Conservation (phyloP, 2,888 invertebrate species). For the Drosophila mayaguana region DNA sequence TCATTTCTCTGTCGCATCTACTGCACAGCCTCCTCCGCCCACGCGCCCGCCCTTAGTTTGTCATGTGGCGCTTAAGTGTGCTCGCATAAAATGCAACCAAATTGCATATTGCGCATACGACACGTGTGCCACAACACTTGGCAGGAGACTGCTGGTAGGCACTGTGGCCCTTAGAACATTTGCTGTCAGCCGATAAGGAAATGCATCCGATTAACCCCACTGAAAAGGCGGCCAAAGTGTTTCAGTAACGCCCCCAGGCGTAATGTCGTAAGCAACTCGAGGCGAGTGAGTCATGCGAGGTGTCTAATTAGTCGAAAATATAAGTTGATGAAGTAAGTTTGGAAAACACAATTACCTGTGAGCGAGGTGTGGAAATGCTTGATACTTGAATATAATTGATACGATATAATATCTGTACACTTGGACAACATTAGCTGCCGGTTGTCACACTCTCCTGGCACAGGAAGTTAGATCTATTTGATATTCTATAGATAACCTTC, state of each 20-base stretch:
- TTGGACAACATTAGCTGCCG: no score
- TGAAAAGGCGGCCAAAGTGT: not conserved
- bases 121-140: constrained; percentile 41
- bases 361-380: no score
- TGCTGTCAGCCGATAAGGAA: not conserved
- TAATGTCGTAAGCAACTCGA: not conserved
- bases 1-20: no score
- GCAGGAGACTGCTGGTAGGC: not conserved
- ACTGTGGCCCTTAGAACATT: not conserved
- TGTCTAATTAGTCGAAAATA: no score
- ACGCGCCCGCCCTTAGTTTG: constrained; percentile 10
- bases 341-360: no score
- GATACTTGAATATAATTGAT: no score
- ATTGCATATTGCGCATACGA: constrained; percentile 66
- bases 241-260: not conserved
- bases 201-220: not conserved
- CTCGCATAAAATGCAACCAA: constrained; percentile 54
- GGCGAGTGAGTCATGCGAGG: no score
- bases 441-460: no score
- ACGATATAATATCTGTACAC: no score
- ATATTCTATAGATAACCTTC: no score
- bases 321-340: no score
- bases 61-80: constrained; percentile 57
- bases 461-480: no score
- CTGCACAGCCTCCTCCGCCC: not conserved